Percentiles rank a stretch among this genome's conserved stretches.
Conservation (phyloP, 2,797 vertebrate genomes). For the Tauraco hartlaubi region DNA sequence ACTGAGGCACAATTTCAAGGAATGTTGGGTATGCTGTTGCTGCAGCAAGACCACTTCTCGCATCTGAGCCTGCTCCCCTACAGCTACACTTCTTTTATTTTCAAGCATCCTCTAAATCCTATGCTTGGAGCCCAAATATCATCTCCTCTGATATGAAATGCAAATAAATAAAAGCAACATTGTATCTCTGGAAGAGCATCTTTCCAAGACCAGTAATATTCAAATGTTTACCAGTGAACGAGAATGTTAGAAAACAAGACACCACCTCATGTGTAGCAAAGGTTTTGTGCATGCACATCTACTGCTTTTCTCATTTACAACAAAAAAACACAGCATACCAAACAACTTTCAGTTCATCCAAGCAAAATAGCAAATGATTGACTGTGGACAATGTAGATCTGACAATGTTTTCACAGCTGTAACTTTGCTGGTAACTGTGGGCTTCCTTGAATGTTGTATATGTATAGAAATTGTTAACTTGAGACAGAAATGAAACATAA, state of each 20-base stretch:
- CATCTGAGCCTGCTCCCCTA: neutral
- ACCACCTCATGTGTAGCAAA: neutral
- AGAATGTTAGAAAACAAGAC: neutral
- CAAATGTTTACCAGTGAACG: neutral
- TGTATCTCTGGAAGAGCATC: neutral
- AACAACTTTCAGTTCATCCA: neutral
- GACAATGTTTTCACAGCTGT: neutral
- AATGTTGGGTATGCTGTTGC: neutral
- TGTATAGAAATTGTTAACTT: neutral
- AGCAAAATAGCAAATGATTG: neutral
- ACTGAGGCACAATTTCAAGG: neutral
- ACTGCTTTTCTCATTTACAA: neutral
- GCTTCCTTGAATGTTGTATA: neutral
- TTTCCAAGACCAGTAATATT: neutral
- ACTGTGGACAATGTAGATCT: neutral
- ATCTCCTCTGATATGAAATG: neutral
- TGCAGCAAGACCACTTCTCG: neutral
- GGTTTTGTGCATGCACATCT: neutral
- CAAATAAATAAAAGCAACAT: neutral
- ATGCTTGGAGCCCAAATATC: neutral
- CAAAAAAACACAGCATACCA: neutral
- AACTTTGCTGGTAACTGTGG: neutral
- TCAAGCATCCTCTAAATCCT: neutral
- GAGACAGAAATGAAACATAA: neutral
- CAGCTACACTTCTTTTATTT: neutral